Evolutionary conservation across 2,888 invertebrate genomes (phyloP), one percentile per base, ranked within the genome.

Genomic region (Drosophila acutilabella): DNA sequence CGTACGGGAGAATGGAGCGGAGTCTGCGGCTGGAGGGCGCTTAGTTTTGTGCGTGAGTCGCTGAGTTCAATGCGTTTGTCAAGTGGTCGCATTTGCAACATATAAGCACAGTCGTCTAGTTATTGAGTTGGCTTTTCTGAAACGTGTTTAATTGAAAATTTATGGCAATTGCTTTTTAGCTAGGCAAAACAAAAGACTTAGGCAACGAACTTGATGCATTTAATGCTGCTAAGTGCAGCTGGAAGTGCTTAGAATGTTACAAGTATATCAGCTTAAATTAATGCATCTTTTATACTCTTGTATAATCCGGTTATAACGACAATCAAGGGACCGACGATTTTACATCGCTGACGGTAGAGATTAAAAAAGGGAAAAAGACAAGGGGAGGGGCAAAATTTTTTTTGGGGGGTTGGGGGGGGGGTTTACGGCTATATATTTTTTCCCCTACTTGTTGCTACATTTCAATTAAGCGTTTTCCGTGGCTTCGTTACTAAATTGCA

Each of bases 171-270:
- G 61, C 42, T 50, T 30, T 77, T 57, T 36, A 45, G 41, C 50
- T 45, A 44, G 11, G 66, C 71, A 62, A 83, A 88, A 89, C 88
- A 74, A 90, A 88, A 71, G 89, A 90, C 79, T 90, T 76, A 81
- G 81, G 80, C 71, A 78, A 80, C 87, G 79, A 90, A 90, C 90
- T 82, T 80, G 71, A 66, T 51, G 64, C 40, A 44, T 4, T 44
- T 57, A 53, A 11, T 14, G 2, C 30, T 20, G 23, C 7, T 20
- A 20, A 1, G n/a, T 18, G 14, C 38, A 41, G 18, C 13, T 2
- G 54, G 33, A 57, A 47, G 36, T 14, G 10, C n/a, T 6, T 23
- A 14, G 4, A 26, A 40, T 41, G 20, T 38, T 4, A 11, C 33
- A 26, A 5, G 4, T 40, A 4, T 26, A 11, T 2, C 20, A 20